Evolutionary conservation across 2,113 vertebrate genomes (phyloP).

Genomic region (Syngnathoides biaculeatus): DNA sequence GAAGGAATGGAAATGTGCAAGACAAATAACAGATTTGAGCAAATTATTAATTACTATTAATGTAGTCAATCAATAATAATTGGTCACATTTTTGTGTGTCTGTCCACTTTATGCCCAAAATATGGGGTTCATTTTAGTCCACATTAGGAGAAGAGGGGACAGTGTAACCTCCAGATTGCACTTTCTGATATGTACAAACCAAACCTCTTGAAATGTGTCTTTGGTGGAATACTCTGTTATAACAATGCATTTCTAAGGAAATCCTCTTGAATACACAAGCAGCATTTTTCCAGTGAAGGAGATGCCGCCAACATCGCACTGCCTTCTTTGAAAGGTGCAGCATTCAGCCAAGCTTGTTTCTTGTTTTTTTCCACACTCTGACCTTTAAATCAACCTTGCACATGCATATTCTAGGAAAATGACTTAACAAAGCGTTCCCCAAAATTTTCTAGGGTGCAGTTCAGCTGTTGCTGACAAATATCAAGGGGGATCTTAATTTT

Average conservation of each 20-base stretch:
- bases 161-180: not conserved
- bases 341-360: not conserved
- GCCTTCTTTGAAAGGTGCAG: not conserved
- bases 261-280: not conserved
- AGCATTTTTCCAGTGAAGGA: not conserved
- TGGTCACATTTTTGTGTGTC: not conserved
- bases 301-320: not conserved
- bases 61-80: not conserved
- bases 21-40: slow-evolving; percentile 17
- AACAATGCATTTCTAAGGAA: not conserved
- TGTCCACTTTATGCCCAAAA: not conserved
- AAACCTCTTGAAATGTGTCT: not conserved
- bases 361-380: no score
- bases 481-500: not conserved
- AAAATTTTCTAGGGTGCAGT: not conserved
- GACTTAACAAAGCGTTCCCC: no score
- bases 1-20: slow-evolving; percentile 17
- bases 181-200: not conserved
- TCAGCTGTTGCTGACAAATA: not conserved
- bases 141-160: not conserved
- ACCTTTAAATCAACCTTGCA: not conserved
- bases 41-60: not conserved
- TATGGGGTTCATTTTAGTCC: not conserved
- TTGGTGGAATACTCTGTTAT: not conserved
- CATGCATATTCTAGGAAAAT: no score